Evolutionary conservation across 2,888 invertebrate species (phyloP), one percentile per base, ranked within the genome.

Genomic region (Ectropis crepuscularia): DNA sequence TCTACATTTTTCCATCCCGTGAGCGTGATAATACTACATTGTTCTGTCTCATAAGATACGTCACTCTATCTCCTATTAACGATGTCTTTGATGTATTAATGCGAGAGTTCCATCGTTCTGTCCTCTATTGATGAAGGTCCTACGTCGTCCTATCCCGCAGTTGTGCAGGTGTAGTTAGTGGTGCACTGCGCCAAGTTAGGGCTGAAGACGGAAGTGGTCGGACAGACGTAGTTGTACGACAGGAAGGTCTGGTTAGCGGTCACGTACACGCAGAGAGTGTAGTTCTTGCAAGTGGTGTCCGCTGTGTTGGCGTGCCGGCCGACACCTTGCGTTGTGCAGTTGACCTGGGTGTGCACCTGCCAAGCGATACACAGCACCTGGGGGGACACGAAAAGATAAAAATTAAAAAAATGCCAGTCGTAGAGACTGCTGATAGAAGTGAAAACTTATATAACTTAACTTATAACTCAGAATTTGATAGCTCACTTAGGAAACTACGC

Each of bases 241-340:
- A 82, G 0, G 65, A 79, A 90, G 28, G 75, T 70, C 45, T 64
- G 67, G 11, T 61, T 78, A 6, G 74, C 62, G 41, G 71, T 71
- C 60, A 74, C 69, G 65, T 75, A 81, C 46, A 86, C 79, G 70
- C 93, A 93, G 5, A 85, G 78, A 1, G 86, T 88, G 74, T 92
- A 93, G 68, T 86, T 88, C 69, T 84, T 72, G 72, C 92, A 92
- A 41, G 86, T 86, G 0, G 88, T 71, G 73, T 93, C 93, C 5
- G 63, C 72, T 0, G 83, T 71, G 64, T 92, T 85, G 0, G 88
- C 78, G 69, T 83, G 84, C 5, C 89, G 85, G 6, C 92, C 82
- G 0, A 78, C 72, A 0, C 51, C 58, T 39, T 45, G 46, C 37
- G 74, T 67, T 0, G 88, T 85, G 67, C 89, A 90, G 70, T 81